Percentiles rank a stretch among this genome's conserved stretches.
Evolutionary conservation across 1,140 invertebrate genomes (phyloP).

Genomic region (Arion vulgaris): DNA sequence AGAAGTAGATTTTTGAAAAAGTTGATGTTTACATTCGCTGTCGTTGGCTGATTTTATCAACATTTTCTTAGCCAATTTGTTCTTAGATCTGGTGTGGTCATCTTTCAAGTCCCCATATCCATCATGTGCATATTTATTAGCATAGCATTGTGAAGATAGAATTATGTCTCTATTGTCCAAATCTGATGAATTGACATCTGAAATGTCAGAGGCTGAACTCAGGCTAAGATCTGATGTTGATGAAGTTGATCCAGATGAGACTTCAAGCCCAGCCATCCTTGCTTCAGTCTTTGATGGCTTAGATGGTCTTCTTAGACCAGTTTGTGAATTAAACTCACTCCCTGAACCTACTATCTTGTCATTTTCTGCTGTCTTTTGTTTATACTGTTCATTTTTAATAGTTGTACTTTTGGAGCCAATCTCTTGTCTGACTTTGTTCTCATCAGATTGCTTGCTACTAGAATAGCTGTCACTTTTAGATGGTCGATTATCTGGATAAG

Average conservation of each 20-base stretch:
- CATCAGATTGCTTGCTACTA: neutral
- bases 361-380: neutral
- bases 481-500: neutral
- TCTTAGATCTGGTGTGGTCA: neutral
- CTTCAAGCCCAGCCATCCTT: conserved; percentile 11
- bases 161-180: neutral
- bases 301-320: neutral
- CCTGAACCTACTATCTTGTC: neutral
- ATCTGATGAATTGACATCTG: conserved; percentile 11
- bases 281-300: conserved; percentile 29
- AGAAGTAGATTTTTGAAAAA: neutral
- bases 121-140: conserved; percentile 26
- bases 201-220: conserved; percentile 18
- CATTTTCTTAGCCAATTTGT: neutral
- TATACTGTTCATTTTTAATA: neutral
- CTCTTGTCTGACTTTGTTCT: neutral
- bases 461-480: neutral
- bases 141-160: conserved; percentile 9
- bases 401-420: neutral
- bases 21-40: neutral
- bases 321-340: neutral
- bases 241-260: conserved; percentile 38
- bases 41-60: neutral
- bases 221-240: conserved; percentile 3
- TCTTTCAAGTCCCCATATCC: neutral